Conservation (phyloP, 2,797 vertebrate genomes). For the Gallinago solitaria region DNA sequence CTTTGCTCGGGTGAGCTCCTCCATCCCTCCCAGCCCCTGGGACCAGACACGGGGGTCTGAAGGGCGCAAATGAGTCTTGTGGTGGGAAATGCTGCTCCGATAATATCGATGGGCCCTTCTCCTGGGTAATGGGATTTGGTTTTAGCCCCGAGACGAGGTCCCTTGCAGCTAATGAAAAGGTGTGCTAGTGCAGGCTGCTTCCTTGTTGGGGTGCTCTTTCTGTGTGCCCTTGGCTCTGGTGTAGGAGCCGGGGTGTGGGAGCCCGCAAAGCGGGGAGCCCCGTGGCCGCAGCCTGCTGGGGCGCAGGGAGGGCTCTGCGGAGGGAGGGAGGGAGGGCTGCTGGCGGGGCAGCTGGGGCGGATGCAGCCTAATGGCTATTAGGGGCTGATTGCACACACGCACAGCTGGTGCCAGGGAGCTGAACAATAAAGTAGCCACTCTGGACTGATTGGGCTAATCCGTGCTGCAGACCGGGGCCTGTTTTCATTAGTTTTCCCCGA, state of each 20-base stretch:
- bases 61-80: neutral
- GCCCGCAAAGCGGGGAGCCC: neutral
- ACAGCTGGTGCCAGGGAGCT: slow-evolving; percentile 73
- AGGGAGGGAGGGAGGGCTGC: neutral
- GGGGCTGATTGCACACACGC: slow-evolving; percentile 58
- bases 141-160: neutral
- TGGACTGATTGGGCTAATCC: slow-evolving; percentile 49
- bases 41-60: fast-evolving
- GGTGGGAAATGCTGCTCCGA: neutral
- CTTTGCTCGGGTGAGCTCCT: neutral
- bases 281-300: neutral
- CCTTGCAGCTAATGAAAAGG: neutral
- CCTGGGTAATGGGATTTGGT: neutral
- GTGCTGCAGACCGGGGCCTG: neutral
- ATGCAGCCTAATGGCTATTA: slow-evolving; percentile 49
- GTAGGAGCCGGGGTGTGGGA: neutral
- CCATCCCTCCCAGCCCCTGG: neutral
- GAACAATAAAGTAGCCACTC: slow-evolving; percentile 59
- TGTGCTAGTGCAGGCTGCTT: neutral
- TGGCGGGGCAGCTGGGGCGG: slow-evolving; percentile 68
- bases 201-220: neutral
- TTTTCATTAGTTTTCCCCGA: slow-evolving; percentile 40
- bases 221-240: neutral
- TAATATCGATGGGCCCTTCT: neutral
- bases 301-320: neutral